A percentile compares a stretch with the other conserved stretches of the same genome.
phyloP scores from a whole-genome alignment of 2,888 invertebrate species.

The Ochropleura plecta region DNA sequence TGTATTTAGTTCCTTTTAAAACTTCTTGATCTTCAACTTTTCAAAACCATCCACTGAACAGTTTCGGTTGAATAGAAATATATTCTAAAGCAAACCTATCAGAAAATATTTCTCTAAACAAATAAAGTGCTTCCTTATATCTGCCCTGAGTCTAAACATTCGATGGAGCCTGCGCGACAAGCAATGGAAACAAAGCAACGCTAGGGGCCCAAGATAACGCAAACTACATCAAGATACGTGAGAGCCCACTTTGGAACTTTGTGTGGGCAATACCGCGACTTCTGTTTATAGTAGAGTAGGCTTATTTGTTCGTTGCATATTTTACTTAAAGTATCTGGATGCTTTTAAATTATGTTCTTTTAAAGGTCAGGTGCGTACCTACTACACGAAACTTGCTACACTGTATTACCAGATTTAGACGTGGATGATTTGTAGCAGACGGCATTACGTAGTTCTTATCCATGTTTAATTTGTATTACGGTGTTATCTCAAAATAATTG shows the following conservation, averaged over 20 bases:
- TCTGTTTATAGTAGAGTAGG: constrained; percentile 22
- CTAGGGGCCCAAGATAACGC: constrained; percentile 74
- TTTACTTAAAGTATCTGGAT: background rate
- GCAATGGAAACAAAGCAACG: constrained; percentile 74
- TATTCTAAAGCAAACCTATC: constrained; percentile 14
- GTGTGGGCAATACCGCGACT: constrained; percentile 55
- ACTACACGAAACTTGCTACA: background rate
- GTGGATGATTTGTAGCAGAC: background rate
- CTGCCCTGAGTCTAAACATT: constrained; percentile 50
- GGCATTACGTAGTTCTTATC: background rate
- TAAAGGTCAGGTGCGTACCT: background rate
- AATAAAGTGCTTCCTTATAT: constrained; percentile 38
- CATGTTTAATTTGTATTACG: background rate
- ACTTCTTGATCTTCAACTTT: background rate
- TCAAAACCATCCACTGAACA: background rate
- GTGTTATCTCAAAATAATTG: background rate
- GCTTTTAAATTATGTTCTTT: background rate
- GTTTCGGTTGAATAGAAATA: background rate
- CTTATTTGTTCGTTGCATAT: constrained; percentile 34
- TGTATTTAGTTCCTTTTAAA: too few species aligned
- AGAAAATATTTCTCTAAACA: constrained; percentile 26
- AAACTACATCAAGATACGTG: constrained; percentile 80
- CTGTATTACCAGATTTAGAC: background rate
- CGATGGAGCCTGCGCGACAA: constrained; percentile 35
- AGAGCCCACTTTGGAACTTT: constrained; percentile 78